phyloP scores from a whole-genome alignment of 2,888 invertebrate genomes.

The Ephialtes manifestator region DNA sequence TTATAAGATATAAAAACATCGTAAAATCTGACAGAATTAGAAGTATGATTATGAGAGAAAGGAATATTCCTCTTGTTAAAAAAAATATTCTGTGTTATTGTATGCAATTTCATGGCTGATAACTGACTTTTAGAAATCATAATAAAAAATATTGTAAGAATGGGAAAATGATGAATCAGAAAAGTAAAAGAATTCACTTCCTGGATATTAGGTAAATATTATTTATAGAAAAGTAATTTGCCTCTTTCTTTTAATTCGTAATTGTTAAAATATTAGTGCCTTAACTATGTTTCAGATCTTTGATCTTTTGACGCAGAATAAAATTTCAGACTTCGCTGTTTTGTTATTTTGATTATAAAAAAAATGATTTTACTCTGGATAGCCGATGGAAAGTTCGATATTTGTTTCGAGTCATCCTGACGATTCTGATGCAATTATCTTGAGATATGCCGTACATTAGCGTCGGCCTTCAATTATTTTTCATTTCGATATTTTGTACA shows the following conservation, averaged over 20 bases:
- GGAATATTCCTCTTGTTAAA: background rate
- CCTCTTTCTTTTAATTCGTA: background rate
- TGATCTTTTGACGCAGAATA: background rate
- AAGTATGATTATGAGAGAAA: background rate
- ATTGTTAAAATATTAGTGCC: background rate
- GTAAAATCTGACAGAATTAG: too few relatives aligned
- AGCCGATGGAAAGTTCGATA: background rate
- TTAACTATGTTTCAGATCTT: background rate
- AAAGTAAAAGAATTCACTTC: too few relatives aligned
- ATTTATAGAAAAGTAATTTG: too few relatives aligned
- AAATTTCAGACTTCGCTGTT: background rate
- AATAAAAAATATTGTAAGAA: too few relatives aligned
- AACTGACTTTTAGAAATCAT: too few relatives aligned
- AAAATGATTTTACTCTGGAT: background rate
- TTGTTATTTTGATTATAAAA: background rate
- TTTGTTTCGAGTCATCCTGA: background rate
- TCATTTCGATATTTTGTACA: conserved; percentile 10
- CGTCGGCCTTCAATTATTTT: background rate
- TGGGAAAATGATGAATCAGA: too few relatives aligned
- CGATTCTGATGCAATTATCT: background rate
- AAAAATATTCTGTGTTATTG: too few relatives aligned
- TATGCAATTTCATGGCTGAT: too few relatives aligned
- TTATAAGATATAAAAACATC: background rate
- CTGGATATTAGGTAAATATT: too few relatives aligned
- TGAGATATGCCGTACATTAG: background rate